Evolutionary conservation across 2,888 invertebrate species (phyloP).

Genomic region (Aradus depressus): DNA sequence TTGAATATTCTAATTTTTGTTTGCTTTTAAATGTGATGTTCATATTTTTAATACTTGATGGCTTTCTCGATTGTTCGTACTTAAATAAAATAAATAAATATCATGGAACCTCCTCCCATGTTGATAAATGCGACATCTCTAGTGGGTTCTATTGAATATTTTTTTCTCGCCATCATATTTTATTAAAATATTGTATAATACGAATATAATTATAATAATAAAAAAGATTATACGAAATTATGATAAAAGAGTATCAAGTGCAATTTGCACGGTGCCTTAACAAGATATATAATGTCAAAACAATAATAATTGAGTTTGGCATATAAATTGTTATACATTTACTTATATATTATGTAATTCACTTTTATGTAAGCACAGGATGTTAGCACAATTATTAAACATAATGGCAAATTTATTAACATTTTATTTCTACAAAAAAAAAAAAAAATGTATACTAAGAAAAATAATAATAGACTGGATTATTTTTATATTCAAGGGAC

Average conservation of each 20-base stretch:
- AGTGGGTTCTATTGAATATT: too few species aligned
- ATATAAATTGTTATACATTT: conserved; percentile 7
- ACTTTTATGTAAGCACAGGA: neutral
- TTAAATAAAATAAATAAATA: conserved; percentile 2
- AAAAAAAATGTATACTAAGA: neutral
- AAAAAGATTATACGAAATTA: neutral
- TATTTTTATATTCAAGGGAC: conserved; percentile 22
- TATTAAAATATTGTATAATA: neutral
- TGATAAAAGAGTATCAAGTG: conserved; percentile 9
- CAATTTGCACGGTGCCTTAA: conserved; percentile 20
- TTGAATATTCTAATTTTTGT: conserved; percentile 9
- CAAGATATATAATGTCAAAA: conserved; percentile 6
- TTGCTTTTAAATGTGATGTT: conserved; percentile 12
- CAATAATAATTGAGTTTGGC: conserved; percentile 1
- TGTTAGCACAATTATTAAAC: conserved; percentile 1
- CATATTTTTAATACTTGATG: conserved; percentile 2
- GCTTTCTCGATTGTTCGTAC: conserved; percentile 13
- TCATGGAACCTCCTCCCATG: too few species aligned
- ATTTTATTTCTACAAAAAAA: neutral
- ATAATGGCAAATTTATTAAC: neutral
- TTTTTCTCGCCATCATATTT: too few species aligned
- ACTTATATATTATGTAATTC: conserved; percentile 4
- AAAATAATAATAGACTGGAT: conserved; percentile 2
- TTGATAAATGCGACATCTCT: too few species aligned
- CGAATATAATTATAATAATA: neutral